Conservation (phyloP, 2,797 vertebrate species). For the Stomatorhinus walkeri region DNA sequence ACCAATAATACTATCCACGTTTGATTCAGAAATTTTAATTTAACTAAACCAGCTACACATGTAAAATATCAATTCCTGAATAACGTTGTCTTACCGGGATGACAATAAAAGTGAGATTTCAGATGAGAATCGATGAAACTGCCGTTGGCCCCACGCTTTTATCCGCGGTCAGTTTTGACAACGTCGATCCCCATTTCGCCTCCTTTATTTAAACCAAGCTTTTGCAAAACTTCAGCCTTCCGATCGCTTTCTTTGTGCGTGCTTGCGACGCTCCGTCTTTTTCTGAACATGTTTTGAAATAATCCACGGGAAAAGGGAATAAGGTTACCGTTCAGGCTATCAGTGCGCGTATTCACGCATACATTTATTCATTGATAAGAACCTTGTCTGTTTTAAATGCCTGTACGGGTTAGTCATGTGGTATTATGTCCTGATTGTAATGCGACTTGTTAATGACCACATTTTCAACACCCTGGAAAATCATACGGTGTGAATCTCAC, state of each 20-base stretch:
- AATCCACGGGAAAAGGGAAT: conserved; percentile 23
- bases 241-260: conserved; percentile 9
- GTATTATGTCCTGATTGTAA: conserved; percentile 1
- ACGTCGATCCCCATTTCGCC: background rate
- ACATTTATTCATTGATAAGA: conserved; percentile 15
- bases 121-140: background rate
- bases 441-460: background rate
- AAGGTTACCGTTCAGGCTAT: conserved; percentile 11
- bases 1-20: background rate
- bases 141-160: background rate
- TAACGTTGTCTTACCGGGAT: conserved; percentile 18
- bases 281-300: conserved; percentile 24
- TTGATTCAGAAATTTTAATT: background rate
- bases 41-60: background rate
- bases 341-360: background rate
- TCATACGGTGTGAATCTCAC: background rate
- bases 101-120: background rate
- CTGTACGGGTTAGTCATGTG: background rate
- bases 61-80: background rate
- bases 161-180: conserved; percentile 8
- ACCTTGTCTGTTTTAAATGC: background rate
- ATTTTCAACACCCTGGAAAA: background rate
- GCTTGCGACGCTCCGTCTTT: conserved; percentile 16
- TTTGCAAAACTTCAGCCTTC: conserved; percentile 10
- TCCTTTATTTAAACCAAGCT: background rate